A percentile compares a stretch with the other conserved stretches of the same genome.
phyloP scores from a whole-genome alignment of 2,797 vertebrate genomes.

The Eulemur albifrons region DNA sequence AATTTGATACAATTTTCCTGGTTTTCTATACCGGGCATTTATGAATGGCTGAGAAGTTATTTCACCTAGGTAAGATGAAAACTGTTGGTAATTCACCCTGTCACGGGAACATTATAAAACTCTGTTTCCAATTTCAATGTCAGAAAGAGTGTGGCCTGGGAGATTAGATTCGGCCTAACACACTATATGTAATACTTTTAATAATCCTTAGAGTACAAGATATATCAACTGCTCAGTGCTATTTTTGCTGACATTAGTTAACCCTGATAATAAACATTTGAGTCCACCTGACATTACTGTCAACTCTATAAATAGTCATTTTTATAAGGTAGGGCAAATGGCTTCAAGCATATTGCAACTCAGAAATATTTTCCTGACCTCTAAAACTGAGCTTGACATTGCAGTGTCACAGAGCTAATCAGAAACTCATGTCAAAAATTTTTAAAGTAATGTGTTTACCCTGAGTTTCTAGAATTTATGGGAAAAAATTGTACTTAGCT shows the following conservation, averaged over 20 bases:
- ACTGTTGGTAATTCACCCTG: background rate
- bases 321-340: constrained; percentile 10
- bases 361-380: constrained; percentile 46
- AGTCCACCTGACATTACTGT: constrained; percentile 1
- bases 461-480: background rate
- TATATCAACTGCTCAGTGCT: background rate
- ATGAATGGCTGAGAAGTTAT: background rate
- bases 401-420: background rate
- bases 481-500: background rate
- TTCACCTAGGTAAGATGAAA: background rate
- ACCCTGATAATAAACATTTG: constrained; percentile 30
- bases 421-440: background rate
- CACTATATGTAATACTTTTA: background rate
- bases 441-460: background rate
- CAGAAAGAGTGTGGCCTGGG: background rate
- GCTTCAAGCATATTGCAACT: constrained; percentile 31
- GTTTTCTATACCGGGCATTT: background rate
- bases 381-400: background rate
- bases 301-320: background rate
- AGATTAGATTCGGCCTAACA: background rate
- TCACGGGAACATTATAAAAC: background rate
- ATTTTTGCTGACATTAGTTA: constrained; percentile 52
- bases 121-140: background rate
- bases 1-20: background rate
- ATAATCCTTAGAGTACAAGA: background rate